Conservation (phyloP, 2,888 invertebrate species). For the Steromphala cineraria region DNA sequence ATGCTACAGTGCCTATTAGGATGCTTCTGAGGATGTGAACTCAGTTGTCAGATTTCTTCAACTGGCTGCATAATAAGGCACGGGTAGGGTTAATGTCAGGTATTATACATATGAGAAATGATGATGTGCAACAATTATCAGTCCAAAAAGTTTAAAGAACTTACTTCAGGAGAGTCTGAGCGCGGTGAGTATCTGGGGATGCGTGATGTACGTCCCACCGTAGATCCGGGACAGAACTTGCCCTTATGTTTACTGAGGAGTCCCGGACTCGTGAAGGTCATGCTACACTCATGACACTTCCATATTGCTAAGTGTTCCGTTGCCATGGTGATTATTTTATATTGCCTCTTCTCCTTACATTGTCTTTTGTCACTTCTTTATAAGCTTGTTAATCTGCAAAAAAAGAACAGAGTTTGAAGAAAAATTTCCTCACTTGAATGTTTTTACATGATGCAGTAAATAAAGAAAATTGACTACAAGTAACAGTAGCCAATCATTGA, state of each 20-base stretch:
- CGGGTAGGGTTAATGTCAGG: too few species aligned
- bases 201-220: constrained; percentile 47
- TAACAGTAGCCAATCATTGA: too few species aligned
- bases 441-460: too few species aligned
- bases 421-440: not conserved
- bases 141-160: constrained; percentile 42
- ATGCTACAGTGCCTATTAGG: too few species aligned
- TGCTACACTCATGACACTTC: constrained; percentile 67
- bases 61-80: too few species aligned
- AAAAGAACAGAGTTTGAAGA: not conserved
- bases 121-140: too few species aligned
- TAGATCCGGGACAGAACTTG: constrained; percentile 69
- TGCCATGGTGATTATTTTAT: not conserved
- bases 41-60: too few species aligned
- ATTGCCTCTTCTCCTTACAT: too few species aligned
- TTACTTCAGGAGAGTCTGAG: constrained; percentile 45
- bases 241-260: constrained; percentile 63
- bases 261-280: constrained; percentile 61
- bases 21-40: too few species aligned
- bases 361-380: not conserved
- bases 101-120: too few species aligned
- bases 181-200: constrained; percentile 42
- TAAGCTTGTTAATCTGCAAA: not conserved
- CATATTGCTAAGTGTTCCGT: constrained; percentile 13
- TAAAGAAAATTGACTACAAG: too few species aligned